Base-by-base conservation (phyloP, 2,888 invertebrate genomes). In the Eudasyphora cyanicolor region DNA sequence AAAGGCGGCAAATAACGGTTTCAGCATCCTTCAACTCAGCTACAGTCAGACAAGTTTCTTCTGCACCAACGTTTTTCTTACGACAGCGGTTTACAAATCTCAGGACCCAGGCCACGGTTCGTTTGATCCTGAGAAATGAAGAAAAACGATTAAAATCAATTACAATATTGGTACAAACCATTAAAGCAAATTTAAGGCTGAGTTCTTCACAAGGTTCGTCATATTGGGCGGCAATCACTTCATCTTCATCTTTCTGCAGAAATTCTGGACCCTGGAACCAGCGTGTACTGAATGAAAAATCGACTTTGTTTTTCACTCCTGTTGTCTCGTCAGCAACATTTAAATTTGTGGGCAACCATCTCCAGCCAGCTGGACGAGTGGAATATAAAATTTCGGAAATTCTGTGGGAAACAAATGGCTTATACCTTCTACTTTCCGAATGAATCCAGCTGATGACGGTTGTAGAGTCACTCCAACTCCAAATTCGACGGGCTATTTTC, bases 331-430 rank as follows among this genome's bases (percentile, higher is more conserved):
- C 85, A 10, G 78, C 85, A 4, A 74, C 54, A 74, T 85, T 86
- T 7, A 76, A 1, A 62, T 78, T 76, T 4, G 84, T 74, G 2
- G 85, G 79, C 27, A 85, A 67, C 80, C 84, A 86, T 54, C 71
- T 42, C 81, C 84, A 85, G 27, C 84, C 60, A 0, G 5, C 38
- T 21, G 71, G 35, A 6, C 80, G 60, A 10, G 80, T 64, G 3
- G 21, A 27, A 57, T 85, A 83, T 24, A 82, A 32, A 42, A 86
- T 76, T 62, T 85, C 85, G 0, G 79, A 82, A 2, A 86, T 74
- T 0, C 85, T 74, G 12, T 75, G 71, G 49, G 82, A 79, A 6
- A 86, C 82, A 49, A 76, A 84, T 14, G 77, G 77, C 35, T 82
- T 82, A 79, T 81, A 5, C 67, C 67, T 10, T 49, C 49, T 49